Base-by-base conservation (phyloP, 2,797 vertebrate species). In the Benthosema pterotum region DNA sequence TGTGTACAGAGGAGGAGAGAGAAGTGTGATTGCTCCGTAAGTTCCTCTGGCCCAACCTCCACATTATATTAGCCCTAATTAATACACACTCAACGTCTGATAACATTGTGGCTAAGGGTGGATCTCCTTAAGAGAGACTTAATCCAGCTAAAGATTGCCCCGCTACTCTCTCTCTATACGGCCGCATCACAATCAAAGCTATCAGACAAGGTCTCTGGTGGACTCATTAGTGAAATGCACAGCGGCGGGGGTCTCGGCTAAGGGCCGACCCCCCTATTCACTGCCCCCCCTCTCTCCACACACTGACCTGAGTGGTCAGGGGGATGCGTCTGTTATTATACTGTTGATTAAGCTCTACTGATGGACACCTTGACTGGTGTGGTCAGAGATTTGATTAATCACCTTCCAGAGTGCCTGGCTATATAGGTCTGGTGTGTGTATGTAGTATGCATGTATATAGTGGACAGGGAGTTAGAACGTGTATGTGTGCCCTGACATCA, bases 91-190 rank as follows among this genome's bases (percentile, higher is more conserved):
- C 84, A 78, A 82, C 73, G 79, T 79, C 86, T 92, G 89, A 91
- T 91, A 91, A 87, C 85, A 83, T 79, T 88, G 88, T 80, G 85
- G 84, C 87, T 90, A 90, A 90, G 90, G 92, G 88, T 85, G 82
- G 88, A 93, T 91, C 90, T 92, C 87, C 83, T 88, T 92, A 92
- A 92, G 88, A 92, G 91, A 90, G 91, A 90, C 83, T 91, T 92
- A 93, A 93, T 93, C 91, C 92, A 85, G 78, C 88, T 86, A 87
- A 88, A 91, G 89, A 91, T 88, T 84, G 82, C 80, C 75, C 81
- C 69, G 83, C 87, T 85, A 77, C 79, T 65, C 78, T 85, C 79
- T 32, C 63, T 84, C 77, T 80, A 64, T 38, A 11, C 32, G 32
- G 32, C 72, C 59, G 86, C 82, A 85, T 89, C 84, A 75, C 87